Conservation (phyloP, 2,888 invertebrate species). For the Noctua janthina region DNA sequence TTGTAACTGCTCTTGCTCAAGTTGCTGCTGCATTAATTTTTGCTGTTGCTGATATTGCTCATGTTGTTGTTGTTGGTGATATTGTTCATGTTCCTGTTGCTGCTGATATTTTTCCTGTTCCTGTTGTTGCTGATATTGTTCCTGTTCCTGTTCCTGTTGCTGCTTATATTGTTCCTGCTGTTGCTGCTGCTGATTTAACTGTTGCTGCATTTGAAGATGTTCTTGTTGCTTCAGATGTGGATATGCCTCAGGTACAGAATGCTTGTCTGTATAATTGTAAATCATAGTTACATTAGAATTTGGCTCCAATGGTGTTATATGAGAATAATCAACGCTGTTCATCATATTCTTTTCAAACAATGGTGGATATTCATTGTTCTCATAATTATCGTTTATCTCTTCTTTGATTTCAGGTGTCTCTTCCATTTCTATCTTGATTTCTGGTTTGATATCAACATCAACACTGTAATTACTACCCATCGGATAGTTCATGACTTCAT, state of each 20-base stretch:
- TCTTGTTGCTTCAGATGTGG: slow-evolving; percentile 42
- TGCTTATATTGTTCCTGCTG: slow-evolving; percentile 20
- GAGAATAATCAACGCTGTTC: slow-evolving; percentile 63
- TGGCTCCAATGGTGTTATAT: slow-evolving; percentile 53
- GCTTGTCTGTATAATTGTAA: slow-evolving; percentile 66
- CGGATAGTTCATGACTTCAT: slow-evolving; percentile 70
- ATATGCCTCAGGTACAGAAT: slow-evolving; percentile 57
- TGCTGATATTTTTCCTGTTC: slow-evolving; percentile 27
- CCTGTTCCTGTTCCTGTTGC: slow-evolving; percentile 9
- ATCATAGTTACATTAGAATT: slow-evolving; percentile 64
- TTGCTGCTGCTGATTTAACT: slow-evolving; percentile 30
- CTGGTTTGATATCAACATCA: slow-evolving; percentile 79
- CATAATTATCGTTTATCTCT: slow-evolving; percentile 65
- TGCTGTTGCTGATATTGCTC: slow-evolving; percentile 48
- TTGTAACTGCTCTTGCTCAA: slow-evolving; percentile 8
- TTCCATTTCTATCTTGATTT: slow-evolving; percentile 79
- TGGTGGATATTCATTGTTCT: slow-evolving; percentile 68
- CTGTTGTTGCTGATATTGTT: slow-evolving; percentile 10
- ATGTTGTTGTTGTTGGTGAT: slow-evolving; percentile 32
- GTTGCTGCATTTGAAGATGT: slow-evolving; percentile 38
- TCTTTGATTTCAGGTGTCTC: slow-evolving; percentile 74
- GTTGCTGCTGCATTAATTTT: slow-evolving; percentile 25
- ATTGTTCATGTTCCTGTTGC: slow-evolving; percentile 34
- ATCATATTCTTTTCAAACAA: slow-evolving; percentile 58
- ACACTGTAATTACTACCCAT: slow-evolving; percentile 74